phyloP scores from a whole-genome alignment of 2,797 vertebrate genomes.

The Pseudochromis fuscus region DNA sequence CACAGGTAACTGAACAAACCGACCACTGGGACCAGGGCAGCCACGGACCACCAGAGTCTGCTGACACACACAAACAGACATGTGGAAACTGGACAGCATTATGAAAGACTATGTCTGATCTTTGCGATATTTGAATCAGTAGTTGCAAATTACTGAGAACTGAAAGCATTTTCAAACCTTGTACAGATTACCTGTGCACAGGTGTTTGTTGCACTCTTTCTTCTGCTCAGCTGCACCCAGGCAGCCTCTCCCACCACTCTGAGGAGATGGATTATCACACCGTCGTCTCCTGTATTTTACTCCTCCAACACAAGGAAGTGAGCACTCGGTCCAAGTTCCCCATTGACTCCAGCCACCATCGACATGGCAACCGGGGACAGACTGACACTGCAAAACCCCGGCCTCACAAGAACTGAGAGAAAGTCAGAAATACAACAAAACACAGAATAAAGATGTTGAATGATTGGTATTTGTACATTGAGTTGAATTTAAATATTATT shows the following conservation, averaged over 20 bases:
- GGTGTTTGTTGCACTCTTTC: slow-evolving; percentile 79
- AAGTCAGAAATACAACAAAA: background rate
- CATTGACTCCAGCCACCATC: slow-evolving; percentile 86
- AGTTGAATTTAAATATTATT: background rate
- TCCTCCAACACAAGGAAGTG: slow-evolving; percentile 81
- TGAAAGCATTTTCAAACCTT: background rate
- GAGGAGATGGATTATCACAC: slow-evolving; percentile 85
- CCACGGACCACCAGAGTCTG: slow-evolving; percentile 78
- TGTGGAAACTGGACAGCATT: background rate
- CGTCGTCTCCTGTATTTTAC: slow-evolving; percentile 76
- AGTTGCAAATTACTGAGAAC: too few species aligned
- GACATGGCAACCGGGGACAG: slow-evolving; percentile 83
- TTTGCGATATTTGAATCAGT: too few species aligned
- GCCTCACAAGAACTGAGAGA: slow-evolving; percentile 85
- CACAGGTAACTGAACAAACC: slow-evolving; percentile 88
- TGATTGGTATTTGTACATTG: background rate
- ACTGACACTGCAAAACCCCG: slow-evolving; percentile 84
- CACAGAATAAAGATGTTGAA: background rate
- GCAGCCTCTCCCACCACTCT: slow-evolving; percentile 84
- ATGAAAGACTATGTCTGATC: too few species aligned
- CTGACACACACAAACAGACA: background rate
- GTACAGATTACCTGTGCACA: slow-evolving; percentile 83
- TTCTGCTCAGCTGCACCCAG: slow-evolving; percentile 77
- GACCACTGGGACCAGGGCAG: slow-evolving; percentile 88
- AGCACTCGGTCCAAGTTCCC: slow-evolving; percentile 83